phyloP scores from a whole-genome alignment of 2,797 vertebrate species.

The Buceros bicornis region DNA sequence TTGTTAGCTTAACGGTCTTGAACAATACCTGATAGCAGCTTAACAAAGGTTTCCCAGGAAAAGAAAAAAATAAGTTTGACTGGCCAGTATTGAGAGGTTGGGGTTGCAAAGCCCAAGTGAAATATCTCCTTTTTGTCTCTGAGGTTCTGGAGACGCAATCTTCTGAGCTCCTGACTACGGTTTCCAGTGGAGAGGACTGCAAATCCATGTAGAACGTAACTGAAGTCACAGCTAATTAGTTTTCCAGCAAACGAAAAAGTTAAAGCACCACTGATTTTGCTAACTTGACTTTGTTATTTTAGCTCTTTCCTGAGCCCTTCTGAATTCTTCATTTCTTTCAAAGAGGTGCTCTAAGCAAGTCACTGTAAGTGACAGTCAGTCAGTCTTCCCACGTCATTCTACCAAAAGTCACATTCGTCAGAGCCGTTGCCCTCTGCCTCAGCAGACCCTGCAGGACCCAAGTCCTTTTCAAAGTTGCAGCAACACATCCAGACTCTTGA shows the following conservation, averaged over 20 bases:
- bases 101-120: neutral
- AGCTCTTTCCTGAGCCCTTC: neutral
- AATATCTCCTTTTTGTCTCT: neutral
- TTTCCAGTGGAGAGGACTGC: neutral
- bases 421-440: neutral
- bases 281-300: neutral
- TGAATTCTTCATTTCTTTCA: neutral
- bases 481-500: neutral
- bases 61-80: neutral
- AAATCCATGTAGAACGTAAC: neutral
- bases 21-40: neutral
- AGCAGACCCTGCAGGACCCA: neutral
- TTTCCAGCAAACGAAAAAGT: neutral
- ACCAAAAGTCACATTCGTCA: neutral
- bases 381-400: neutral
- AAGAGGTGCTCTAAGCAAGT: neutral
- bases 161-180: neutral
- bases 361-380: neutral
- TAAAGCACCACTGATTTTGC: neutral
- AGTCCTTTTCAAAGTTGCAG: neutral
- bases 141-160: neutral
- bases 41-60: neutral
- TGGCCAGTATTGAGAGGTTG: neutral
- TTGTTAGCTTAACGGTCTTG: too few species aligned
- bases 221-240: neutral